Base-by-base conservation (phyloP, 2,797 vertebrate species). In the Epinephelus malabaricus region DNA sequence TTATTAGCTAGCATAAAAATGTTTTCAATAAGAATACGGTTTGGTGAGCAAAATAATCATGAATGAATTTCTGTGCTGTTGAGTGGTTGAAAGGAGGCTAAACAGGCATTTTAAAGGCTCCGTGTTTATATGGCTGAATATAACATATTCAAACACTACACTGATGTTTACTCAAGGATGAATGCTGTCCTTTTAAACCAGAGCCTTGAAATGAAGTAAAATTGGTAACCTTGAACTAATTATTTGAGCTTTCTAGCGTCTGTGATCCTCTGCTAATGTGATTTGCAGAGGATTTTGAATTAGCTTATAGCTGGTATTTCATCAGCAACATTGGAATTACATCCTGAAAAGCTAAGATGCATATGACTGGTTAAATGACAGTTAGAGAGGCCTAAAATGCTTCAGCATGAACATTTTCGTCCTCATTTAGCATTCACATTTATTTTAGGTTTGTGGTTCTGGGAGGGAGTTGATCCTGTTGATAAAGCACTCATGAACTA, bases 11-110 rank as follows among this genome's bases (percentile, higher is more conserved):
- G 19, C 40, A 54, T 30, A 63, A 62, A 50, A 25, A 19, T 23
- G 7, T 10, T 81, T 73, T 38, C 14, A 51, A 73, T 38, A 82
- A 83, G 38, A 51, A 60, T 50, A 27, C n/a, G 9, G 7, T 62
- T 76, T 56, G 70, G 6, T n/a, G 2, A 0, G 2, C 5, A 1
- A 55, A 66, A 23, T 53, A 1, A 27, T 66, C 4, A 69, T 68
- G 2, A 49, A 62, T 71, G 6, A 5, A 55, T 43, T 46, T 11
- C 2, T 46, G 17, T 59, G 8, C 21, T 63, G 23, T 55, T 55
- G 17, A 34, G 17, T 43, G 25, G 21, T 62, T 61, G 17, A 62
- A 62, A 12, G 18, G n/a, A 43, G 40, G 10, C 40, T 12, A 43
- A 43, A 43, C 40, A 43, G 40, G 34, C 6, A 34, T 2, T 34